Evolutionary conservation across 1,140 invertebrate genomes (phyloP).

Genomic region (Sitodiplosis mosellana): DNA sequence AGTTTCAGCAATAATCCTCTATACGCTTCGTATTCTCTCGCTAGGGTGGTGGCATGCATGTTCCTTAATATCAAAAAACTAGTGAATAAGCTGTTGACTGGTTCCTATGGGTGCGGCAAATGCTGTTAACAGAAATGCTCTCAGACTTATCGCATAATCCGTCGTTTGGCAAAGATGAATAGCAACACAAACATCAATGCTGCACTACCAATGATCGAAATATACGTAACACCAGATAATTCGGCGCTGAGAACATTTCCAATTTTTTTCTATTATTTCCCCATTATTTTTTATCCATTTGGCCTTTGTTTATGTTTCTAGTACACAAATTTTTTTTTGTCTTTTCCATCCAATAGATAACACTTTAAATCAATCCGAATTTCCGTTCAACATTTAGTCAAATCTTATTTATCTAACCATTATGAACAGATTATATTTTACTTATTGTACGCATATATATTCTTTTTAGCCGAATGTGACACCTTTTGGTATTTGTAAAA

Average conservation of each 20-base stretch:
- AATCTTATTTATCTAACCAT: too few species aligned
- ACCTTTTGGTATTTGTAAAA: too few species aligned
- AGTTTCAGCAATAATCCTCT: constrained; percentile 52
- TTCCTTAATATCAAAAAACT: constrained; percentile 78
- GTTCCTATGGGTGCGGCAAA: constrained; percentile 49
- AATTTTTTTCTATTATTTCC: too few species aligned
- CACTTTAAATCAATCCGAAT: too few species aligned
- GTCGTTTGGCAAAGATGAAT: constrained; percentile 81
- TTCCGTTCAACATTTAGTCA: too few species aligned
- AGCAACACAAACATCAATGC: constrained; percentile 64
- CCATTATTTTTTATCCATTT: too few species aligned
- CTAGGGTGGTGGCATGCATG: constrained; percentile 72
- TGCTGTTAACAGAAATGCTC: constrained; percentile 57
- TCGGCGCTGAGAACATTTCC: constrained; percentile 16
- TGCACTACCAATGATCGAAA: constrained; percentile 63
- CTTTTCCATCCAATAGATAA: too few species aligned
- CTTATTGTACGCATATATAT: too few species aligned
- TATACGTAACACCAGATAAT: constrained; percentile 52
- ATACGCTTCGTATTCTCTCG: constrained; percentile 62
- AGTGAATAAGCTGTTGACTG: constrained; percentile 63
- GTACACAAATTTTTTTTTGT: too few species aligned
- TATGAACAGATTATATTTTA: too few species aligned
- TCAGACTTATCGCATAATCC: constrained; percentile 80
- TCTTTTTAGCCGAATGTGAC: too few species aligned
- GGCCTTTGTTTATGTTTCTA: too few species aligned